These are phyloP conservation scores for Philypnodon macrostomus DNA, from an alignment of 2,797 vertebrate genomes.

Conservation along the genomic window DNA sequence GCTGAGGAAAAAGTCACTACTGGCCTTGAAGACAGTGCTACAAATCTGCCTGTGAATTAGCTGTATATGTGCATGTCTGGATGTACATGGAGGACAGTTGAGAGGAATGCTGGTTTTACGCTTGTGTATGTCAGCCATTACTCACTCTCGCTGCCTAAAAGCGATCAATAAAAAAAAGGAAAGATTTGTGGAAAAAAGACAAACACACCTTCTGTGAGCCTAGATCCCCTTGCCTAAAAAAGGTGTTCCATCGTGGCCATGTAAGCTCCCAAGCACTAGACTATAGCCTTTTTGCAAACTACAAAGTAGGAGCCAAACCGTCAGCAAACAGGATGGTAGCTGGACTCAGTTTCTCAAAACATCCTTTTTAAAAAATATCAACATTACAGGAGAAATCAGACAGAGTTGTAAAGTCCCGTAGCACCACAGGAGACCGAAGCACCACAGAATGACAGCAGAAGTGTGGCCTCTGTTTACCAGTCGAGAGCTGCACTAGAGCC, in stretches of 20 bases:
- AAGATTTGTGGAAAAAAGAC: conserved; percentile 44
- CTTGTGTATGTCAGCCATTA: conserved; percentile 56
- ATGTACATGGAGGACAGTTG: conserved; percentile 65
- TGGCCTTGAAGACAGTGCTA: conserved; percentile 92
- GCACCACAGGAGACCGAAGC: conserved; percentile 73
- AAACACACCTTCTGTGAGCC: conserved; percentile 43
- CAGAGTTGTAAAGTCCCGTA: conserved; percentile 64
- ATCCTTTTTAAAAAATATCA: conserved; percentile 13
- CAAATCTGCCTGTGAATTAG: conserved; percentile 83
- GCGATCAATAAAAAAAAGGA: conserved; percentile 36
- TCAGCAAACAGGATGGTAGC: conserved; percentile 61
- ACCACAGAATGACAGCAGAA: conserved; percentile 70
- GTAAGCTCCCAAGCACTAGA: conserved; percentile 51
- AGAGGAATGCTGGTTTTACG: conserved; percentile 74
- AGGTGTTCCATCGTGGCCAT: conserved; percentile 26
- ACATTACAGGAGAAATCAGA: conserved; percentile 15
- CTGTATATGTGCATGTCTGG: conserved; percentile 53
- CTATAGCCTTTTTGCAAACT: conserved; percentile 43
- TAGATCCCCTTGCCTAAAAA: conserved; percentile 44
- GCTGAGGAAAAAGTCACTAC: conserved; percentile 86
- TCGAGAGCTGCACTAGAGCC: conserved; percentile 32
- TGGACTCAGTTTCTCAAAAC: conserved; percentile 46
- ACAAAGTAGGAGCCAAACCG: conserved; percentile 54
- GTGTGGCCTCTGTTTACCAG: conserved; percentile 43
- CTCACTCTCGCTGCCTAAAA: conserved; percentile 56